phyloP scores from a whole-genome alignment of 2,797 vertebrate genomes.

The Eptatretus atami region DNA sequence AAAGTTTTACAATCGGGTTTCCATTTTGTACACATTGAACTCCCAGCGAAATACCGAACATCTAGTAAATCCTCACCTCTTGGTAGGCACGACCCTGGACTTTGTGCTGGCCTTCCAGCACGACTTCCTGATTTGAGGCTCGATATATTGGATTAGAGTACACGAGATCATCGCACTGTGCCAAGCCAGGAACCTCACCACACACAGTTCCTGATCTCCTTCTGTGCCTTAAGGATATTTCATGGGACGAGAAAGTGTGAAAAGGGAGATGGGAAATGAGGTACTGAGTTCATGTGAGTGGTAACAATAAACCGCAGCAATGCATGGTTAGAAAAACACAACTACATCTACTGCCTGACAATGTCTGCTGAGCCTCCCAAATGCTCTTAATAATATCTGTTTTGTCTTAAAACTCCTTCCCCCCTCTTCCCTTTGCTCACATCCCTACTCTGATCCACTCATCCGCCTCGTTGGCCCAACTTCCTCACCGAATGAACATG shows the following conservation, averaged over 20 bases:
- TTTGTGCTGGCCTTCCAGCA: constrained; percentile 63
- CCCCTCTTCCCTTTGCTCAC: too few species aligned
- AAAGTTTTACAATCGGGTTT: too few species aligned
- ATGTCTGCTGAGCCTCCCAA: not conserved
- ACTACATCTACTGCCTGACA: not conserved
- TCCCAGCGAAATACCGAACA: too few species aligned
- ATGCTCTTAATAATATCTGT: not conserved
- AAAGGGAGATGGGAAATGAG: not conserved
- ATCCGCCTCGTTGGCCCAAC: not conserved
- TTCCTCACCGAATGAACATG: constrained; percentile 52
- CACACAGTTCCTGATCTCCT: constrained; percentile 29
- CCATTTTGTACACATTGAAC: too few species aligned
- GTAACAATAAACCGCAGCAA: not conserved
- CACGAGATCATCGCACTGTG: constrained; percentile 35
- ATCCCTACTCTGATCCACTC: too few species aligned
- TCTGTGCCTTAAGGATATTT: constrained; percentile 31
- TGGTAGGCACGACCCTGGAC: constrained; percentile 1
- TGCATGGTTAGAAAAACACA: not conserved
- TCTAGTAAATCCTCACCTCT: not conserved
- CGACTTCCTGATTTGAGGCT: constrained; percentile 84
- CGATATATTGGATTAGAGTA: constrained; percentile 92
- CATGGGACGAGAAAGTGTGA: not conserved
- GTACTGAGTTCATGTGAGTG: too few species aligned
- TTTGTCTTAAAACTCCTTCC: too few species aligned
- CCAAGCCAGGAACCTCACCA: too few species aligned